Percentiles rank a stretch among this genome's conserved stretches.
Conservation (phyloP, 2,797 vertebrate genomes). For the Poeciliopsis gracilis region DNA sequence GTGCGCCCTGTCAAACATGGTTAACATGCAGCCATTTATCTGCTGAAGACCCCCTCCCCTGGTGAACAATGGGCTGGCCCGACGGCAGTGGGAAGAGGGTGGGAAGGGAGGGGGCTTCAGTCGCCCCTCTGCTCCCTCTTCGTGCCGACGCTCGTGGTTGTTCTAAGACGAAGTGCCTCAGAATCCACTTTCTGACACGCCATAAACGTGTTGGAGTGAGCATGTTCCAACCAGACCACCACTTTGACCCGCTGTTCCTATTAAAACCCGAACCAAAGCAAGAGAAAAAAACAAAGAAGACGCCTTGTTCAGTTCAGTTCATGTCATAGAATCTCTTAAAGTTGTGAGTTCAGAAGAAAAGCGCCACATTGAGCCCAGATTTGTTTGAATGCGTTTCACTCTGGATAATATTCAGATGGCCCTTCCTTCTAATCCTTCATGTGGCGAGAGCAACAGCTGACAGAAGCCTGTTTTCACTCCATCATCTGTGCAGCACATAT, state of each 20-base stretch:
- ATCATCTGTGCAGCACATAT: constrained; percentile 11
- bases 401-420: constrained; percentile 18
- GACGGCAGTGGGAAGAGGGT: neutral
- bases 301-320: neutral
- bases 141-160: constrained; percentile 68
- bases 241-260: neutral
- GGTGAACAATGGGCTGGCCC: constrained; percentile 81
- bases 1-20: constrained; percentile 94
- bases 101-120: neutral
- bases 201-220: constrained; percentile 80
- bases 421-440: constrained; percentile 54
- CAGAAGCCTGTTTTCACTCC: constrained; percentile 6
- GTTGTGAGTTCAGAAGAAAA: constrained; percentile 1
- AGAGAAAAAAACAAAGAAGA: neutral
- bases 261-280: neutral
- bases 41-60: constrained; percentile 81
- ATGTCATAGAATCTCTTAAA: neutral
- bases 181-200: constrained; percentile 85
- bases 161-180: constrained; percentile 85
- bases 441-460: constrained; percentile 27
- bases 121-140: constrained; percentile 3
- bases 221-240: constrained; percentile 57
- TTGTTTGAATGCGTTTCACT: neutral
- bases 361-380: neutral
- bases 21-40: constrained; percentile 93